Evolutionary conservation across 1,140 invertebrate genomes (phyloP), one percentile per base, ranked within the genome.

Genomic region (Panulirus ornatus): DNA sequence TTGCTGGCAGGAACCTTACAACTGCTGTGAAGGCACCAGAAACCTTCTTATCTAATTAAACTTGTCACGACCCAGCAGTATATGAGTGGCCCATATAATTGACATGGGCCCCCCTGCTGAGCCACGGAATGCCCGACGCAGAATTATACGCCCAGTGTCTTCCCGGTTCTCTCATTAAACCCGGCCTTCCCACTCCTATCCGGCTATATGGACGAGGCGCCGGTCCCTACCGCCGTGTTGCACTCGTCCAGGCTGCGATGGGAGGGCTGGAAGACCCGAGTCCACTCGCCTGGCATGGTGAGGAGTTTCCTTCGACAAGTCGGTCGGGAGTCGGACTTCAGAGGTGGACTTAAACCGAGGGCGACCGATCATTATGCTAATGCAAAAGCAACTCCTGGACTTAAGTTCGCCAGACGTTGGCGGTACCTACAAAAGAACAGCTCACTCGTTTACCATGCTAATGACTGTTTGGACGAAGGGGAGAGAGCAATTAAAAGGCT

Each of bases 81-180:
- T 88, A 88, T 44, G 85, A 88, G 75, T 88, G 85, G 40, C 85
- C 76, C 85, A 88, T 11, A 88, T 88, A 88, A 88, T 88, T 88
- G 76, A 78, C 73, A 79, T 54, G 11, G 76, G 42, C n/a, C 84
- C 75, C 85, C 85, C 27, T 51, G 51, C 44, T 36, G 34, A 51
- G 27, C 58, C n/a, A 30, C 22, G 75, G 76, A 79, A 79, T 78
- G 36, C 76, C 75, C 54, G 85, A 22, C 44, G 1, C 40, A 51
- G n/a, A 36, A 54, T 75, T 85, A 85, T 44, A 75, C 66, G 83
- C 42, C 73, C 30, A 19, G 44, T 19, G 16, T 70, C 63, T 47
- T 51, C 30, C 36, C n/a, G 34, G 42, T 2, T 66, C 63, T 16
- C 54, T 84, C 66, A 71, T 84, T 84, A 71, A 70, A 70, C 66